These are phyloP conservation scores for Zaprionus camerounensis DNA, from an alignment of 1,140 invertebrate species.

Conservation along the genomic window DNA sequence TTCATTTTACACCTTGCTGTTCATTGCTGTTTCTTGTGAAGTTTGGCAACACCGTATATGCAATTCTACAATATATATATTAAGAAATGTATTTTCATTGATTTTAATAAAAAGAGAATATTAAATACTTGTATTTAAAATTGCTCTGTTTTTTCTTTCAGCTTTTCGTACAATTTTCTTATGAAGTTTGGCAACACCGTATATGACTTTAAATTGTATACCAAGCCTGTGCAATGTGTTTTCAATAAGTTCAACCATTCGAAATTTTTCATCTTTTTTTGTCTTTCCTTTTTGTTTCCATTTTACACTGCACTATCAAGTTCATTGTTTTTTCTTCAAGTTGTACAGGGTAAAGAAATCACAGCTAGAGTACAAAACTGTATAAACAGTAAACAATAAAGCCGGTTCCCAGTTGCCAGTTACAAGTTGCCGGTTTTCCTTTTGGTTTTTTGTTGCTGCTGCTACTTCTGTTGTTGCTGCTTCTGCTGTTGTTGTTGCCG, in stretches of 20 bases:
- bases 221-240: too few relatives aligned
- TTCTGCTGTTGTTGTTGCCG: slow-evolving; percentile 37
- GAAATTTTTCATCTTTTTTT: too few relatives aligned
- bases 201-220: too few relatives aligned
- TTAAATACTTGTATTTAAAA: too few relatives aligned
- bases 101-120: too few relatives aligned
- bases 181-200: too few relatives aligned
- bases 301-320: background rate
- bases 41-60: background rate
- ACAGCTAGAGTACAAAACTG: slow-evolving; percentile 9
- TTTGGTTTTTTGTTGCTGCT: slow-evolving; percentile 41
- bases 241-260: too few relatives aligned
- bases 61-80: too few relatives aligned
- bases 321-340: background rate
- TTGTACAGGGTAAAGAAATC: slow-evolving; percentile 15
- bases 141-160: too few relatives aligned
- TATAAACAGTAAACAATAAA: slow-evolving; percentile 56
- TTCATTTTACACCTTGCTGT: too few relatives aligned
- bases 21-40: background rate
- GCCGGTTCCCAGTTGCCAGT: slow-evolving; percentile 39
- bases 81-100: background rate
- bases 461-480: slow-evolving; percentile 38
- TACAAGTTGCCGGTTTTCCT: slow-evolving; percentile 20
- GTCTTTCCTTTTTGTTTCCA: background rate
- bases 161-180: too few relatives aligned